Base-by-base conservation (phyloP, 2,888 invertebrate species). In the Chloroclystis v-ata region DNA sequence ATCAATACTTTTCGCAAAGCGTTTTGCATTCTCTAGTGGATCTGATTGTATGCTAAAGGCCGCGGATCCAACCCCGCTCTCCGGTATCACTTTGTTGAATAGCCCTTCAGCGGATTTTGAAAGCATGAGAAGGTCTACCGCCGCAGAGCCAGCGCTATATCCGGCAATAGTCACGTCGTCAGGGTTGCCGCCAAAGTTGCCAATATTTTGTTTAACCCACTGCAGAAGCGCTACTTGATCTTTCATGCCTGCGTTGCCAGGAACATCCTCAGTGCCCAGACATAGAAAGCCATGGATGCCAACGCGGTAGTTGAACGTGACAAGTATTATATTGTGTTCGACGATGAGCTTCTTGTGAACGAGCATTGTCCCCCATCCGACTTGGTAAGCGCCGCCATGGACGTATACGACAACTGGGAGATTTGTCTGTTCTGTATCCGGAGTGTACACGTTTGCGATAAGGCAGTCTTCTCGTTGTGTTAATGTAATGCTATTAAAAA, bases 381-480 rank as follows among this genome's bases (percentile, higher is more conserved):
- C 0, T 37, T 59, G 48, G 28, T 63, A 71, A 2, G 40, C 71
- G 20, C 72, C 73, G 7, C 69, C 69, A 12, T 72, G 73, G 0
- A 72, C 54, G 16, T 52, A 49, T 0, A 72, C 65, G 0, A 71
- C 25, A 0, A 72, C 72, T 4, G 70, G 59, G 0, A 65, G 56
- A 6, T 70, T 61, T 8, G 54, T 61, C 38, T 61, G 51, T 29
- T 61, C 37, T 1, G 75, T 78, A 37, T 72, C 63, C 0, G 78
- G 76, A 0, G 74, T 71, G 37, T 64, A 80, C 1, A 83, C 63
- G 51, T 72, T 82, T 2, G 77, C 64, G 5, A 75, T 56, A 0
- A 82, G 67, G 48, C 81, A 82, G 41, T 82, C 69, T 55, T 82
- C 81, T 39, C 57, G 43, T n/a, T 9, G 10, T 9, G 8, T 13